Evolutionary conservation across 1,140 invertebrate genomes (phyloP).

Genomic region (Panagrolaimus sp.): DNA sequence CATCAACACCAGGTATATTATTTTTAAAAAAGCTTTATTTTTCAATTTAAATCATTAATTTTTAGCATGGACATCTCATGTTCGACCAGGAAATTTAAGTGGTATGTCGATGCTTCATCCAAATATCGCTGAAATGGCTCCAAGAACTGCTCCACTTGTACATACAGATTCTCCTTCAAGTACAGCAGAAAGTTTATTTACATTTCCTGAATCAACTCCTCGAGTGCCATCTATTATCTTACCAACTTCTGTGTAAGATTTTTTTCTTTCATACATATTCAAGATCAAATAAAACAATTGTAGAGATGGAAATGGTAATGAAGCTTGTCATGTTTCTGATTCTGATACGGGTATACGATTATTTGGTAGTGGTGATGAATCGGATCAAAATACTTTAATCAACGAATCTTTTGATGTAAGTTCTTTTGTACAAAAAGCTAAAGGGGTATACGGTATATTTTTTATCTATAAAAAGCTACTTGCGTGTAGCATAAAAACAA

Average conservation of each 20-base stretch:
- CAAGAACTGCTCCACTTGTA: conserved; percentile 1
- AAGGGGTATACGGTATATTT: too few species aligned
- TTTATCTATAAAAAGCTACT: too few species aligned
- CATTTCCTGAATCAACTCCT: conserved; percentile 25
- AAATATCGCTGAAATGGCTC: conserved; percentile 8
- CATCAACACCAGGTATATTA: conserved; percentile 31
- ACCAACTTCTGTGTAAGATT: conserved; percentile 6
- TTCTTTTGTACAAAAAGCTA: not conserved
- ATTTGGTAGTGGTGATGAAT: conserved; percentile 10
- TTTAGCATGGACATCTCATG: not conserved
- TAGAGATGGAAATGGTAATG: not conserved
- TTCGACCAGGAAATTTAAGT: not conserved
- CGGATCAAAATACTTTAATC: not conserved
- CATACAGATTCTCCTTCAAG: conserved; percentile 12
- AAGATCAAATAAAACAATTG: not conserved
- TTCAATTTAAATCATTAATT: too few species aligned
- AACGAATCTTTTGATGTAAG: conserved; percentile 10
- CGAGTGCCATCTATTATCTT: conserved; percentile 8
- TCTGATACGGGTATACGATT: not conserved
- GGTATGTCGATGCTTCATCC: conserved; percentile 1
- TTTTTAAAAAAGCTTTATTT: too few species aligned
- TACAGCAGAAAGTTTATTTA: conserved; percentile 20
- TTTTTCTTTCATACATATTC: too few species aligned
- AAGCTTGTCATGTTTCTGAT: not conserved
- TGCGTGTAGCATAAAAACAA: too few species aligned